A percentile compares a stretch with the other conserved stretches of the same genome.
These are phyloP conservation scores for Halcyon senegalensis DNA, from an alignment of 2,113 vertebrate species.

Conservation along the genomic window DNA sequence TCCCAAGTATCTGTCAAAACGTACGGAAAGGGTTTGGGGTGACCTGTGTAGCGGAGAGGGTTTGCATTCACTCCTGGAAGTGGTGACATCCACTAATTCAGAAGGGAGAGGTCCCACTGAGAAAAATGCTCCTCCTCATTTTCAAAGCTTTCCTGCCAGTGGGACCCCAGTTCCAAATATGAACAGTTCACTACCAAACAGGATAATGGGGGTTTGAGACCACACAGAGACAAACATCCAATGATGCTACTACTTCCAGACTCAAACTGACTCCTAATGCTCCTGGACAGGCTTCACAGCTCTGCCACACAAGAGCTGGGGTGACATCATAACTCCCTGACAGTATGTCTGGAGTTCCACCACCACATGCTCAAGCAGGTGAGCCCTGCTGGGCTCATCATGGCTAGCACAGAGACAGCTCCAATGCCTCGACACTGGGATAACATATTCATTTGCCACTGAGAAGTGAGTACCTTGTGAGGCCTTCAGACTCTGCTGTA, in stretches of 20 bases:
- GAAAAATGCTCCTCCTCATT: background rate
- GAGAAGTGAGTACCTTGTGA: background rate
- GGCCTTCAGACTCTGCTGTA: background rate
- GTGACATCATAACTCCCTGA: rapidly evolving
- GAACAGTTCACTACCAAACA: background rate
- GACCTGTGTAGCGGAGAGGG: background rate
- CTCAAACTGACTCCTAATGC: background rate
- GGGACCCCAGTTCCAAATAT: background rate
- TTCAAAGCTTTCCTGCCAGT: background rate
- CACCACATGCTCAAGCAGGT: rapidly evolving
- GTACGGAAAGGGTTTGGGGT: background rate
- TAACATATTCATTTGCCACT: background rate
- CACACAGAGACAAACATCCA: background rate
- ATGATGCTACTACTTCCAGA: background rate
- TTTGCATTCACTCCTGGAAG: background rate
- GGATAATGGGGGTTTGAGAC: background rate
- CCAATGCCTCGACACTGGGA: background rate
- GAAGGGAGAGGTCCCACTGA: background rate
- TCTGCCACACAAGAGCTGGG: rapidly evolving
- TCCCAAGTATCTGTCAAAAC: background rate
- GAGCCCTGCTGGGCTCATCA: rapidly evolving
- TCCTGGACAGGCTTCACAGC: background rate
- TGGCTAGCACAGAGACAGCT: background rate
- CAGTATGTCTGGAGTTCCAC: rapidly evolving
- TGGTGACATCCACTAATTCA: background rate